A percentile compares a stretch with the other conserved stretches of the same genome.
phyloP scores from a whole-genome alignment of 2,113 vertebrate species.

The Brachyhypopomus occidentalis region DNA sequence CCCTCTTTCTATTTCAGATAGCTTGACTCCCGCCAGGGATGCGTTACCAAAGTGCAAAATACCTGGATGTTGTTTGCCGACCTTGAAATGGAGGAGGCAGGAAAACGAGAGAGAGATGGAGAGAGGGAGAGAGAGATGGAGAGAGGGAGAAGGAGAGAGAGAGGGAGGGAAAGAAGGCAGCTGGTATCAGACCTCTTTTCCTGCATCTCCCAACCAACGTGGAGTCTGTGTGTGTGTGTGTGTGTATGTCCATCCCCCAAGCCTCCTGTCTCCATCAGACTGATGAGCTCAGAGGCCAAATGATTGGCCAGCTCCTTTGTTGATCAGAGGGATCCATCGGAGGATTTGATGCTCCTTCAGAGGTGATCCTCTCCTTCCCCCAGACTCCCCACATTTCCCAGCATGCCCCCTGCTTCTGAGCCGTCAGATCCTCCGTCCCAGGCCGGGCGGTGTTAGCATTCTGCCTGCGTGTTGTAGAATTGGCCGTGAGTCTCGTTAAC shows the following conservation, averaged over 20 bases:
- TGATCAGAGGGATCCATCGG: conserved; percentile 62
- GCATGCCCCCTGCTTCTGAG: background rate
- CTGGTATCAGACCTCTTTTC: conserved; percentile 35
- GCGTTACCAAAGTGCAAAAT: conserved; percentile 59
- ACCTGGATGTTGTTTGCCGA: conserved; percentile 49
- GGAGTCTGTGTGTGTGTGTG: background rate
- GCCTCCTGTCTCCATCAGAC: conserved; percentile 58
- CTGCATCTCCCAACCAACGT: conserved; percentile 9
- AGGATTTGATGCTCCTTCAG: conserved; percentile 63
- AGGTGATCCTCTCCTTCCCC: conserved; percentile 64
- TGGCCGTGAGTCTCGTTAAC: conserved; percentile 25
- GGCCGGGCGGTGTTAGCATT: conserved; percentile 10
- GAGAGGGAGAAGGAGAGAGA: conserved; percentile 47
- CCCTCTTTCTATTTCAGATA: conserved; percentile 20
- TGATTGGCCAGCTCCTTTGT: conserved; percentile 64
- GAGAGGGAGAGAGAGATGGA: conserved; percentile 6
- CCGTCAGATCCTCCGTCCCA: background rate
- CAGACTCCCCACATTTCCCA: conserved; percentile 37
- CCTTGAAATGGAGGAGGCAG: conserved; percentile 56
- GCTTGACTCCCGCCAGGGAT: conserved; percentile 48
- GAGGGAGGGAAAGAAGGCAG: conserved; percentile 31
- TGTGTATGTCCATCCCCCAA: conserved; percentile 50
- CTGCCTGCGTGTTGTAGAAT: background rate
- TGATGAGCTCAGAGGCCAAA: conserved; percentile 61
- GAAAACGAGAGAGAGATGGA: conserved; percentile 16